A percentile compares a stretch with the other conserved stretches of the same genome.
Conservation (phyloP, 2,888 invertebrate genomes). For the Endotricha flammealis region DNA sequence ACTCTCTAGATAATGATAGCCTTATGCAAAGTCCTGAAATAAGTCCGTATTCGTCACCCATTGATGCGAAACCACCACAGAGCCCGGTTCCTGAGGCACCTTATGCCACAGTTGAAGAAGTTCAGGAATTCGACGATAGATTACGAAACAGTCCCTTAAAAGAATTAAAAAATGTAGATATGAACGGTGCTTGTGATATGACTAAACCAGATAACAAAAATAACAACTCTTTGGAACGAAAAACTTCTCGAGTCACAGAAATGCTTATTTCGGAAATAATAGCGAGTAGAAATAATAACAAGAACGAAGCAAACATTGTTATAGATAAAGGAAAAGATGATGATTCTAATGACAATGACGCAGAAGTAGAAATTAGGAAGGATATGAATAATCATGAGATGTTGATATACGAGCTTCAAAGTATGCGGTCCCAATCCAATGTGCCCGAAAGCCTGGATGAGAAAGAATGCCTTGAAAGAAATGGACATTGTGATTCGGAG, state of each 20-base stretch:
- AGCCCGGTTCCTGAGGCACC: conserved; percentile 54
- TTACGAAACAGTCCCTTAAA: conserved; percentile 57
- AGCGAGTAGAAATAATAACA: conserved; percentile 70
- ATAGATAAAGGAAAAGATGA: conserved; percentile 70
- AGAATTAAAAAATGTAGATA: conserved; percentile 39
- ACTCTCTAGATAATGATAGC: conserved; percentile 35
- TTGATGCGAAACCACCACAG: conserved; percentile 58
- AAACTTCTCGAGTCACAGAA: conserved; percentile 70
- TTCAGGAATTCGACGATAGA: conserved; percentile 62
- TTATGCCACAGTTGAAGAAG: conserved; percentile 68
- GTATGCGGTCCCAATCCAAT: conserved; percentile 78
- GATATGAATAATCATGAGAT: conserved; percentile 82
- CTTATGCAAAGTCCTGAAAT: conserved; percentile 48
- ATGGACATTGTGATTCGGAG: conserved; percentile 58
- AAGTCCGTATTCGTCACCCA: conserved; percentile 60
- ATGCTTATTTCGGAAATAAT: conserved; percentile 74
- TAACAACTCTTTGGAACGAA: conserved; percentile 64
- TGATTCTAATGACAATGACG: conserved; percentile 45
- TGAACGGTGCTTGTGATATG: conserved; percentile 32
- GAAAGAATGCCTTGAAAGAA: conserved; percentile 36
- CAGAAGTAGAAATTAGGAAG: conserved; percentile 55
- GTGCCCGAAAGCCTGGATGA: conserved; percentile 47
- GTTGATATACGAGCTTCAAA: conserved; percentile 83
- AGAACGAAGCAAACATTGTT: conserved; percentile 61
- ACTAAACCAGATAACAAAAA: conserved; percentile 47